phyloP scores from a whole-genome alignment of 1,140 invertebrate genomes.

The Drusus annulatus region DNA sequence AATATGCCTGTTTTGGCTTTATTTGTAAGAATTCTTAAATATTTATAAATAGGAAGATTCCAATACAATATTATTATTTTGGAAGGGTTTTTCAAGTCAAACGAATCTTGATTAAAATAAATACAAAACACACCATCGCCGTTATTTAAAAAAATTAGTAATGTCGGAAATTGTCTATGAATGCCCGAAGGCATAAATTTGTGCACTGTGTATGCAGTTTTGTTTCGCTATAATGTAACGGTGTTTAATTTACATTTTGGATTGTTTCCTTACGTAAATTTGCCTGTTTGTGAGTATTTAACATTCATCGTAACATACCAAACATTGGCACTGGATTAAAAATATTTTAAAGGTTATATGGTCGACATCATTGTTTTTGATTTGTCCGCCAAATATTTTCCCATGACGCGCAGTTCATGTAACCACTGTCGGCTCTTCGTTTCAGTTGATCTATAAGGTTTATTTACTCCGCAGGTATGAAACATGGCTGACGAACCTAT shows the following conservation, averaged over 20 bases:
- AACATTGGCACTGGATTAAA: neutral
- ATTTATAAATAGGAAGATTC: too few relatives aligned
- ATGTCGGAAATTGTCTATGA: too few relatives aligned
- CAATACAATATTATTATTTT: too few relatives aligned
- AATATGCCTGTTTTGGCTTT: too few relatives aligned
- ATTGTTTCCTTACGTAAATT: slow-evolving; percentile 6
- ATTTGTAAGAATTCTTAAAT: too few relatives aligned
- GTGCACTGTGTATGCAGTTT: slow-evolving; percentile 25
- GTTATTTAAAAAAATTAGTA: too few relatives aligned
- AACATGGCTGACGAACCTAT: slow-evolving; percentile 52
- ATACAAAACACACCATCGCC: too few relatives aligned
- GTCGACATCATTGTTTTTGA: slow-evolving; percentile 35
- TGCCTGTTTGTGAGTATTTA: slow-evolving; percentile 27
- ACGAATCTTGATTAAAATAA: too few relatives aligned
- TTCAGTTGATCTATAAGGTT: slow-evolving; percentile 20
- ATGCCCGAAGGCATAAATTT: too few relatives aligned
- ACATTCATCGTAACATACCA: neutral
- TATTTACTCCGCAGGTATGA: slow-evolving; percentile 30
- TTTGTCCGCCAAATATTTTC: slow-evolving; percentile 50
- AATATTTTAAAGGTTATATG: slow-evolving; percentile 42
- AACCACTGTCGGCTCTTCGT: slow-evolving; percentile 36
- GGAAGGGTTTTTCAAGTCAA: too few relatives aligned
- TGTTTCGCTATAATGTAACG: slow-evolving; percentile 40
- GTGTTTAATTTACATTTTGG: slow-evolving; percentile 24
- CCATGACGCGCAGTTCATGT: slow-evolving; percentile 51